These are phyloP conservation scores for Nesogale talazaci DNA, from an alignment of 2,113 vertebrate species.

Conservation along the genomic window DNA sequence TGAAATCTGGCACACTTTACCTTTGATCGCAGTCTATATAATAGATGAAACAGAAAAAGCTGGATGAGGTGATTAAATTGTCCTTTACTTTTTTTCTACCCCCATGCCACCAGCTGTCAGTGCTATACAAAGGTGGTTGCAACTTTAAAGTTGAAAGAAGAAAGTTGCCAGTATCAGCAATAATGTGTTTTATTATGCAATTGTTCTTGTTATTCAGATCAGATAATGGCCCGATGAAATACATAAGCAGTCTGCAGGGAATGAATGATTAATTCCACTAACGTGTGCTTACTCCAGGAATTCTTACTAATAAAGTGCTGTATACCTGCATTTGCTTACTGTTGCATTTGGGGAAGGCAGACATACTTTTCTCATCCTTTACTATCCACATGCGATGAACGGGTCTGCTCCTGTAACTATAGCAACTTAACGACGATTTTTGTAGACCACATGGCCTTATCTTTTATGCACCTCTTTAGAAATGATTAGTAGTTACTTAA, in stretches of 20 bases:
- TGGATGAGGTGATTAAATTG: conserved; percentile 59
- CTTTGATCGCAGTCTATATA: conserved; percentile 45
- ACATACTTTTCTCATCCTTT: conserved; percentile 62
- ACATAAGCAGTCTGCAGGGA: conserved; percentile 86
- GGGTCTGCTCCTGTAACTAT: conserved; percentile 57
- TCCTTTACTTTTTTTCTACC: background rate
- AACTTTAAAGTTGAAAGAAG: conserved; percentile 80
- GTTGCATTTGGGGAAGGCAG: conserved; percentile 79
- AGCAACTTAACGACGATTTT: conserved; percentile 62
- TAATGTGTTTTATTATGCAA: conserved; percentile 86
- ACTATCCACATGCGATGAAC: conserved; percentile 60
- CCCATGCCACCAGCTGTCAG: conserved; percentile 59
- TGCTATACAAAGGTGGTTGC: conserved; percentile 70
- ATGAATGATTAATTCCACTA: conserved; percentile 88
- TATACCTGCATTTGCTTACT: conserved; percentile 82
- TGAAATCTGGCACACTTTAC: conserved; percentile 35
- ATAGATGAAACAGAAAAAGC: conserved; percentile 56
- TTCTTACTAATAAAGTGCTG: conserved; percentile 84
- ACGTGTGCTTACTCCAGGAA: conserved; percentile 83
- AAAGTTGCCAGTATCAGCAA: conserved; percentile 87
- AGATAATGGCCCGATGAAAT: conserved; percentile 86
- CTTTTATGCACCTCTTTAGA: conserved; percentile 51
- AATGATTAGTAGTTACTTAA: conserved; percentile 56
- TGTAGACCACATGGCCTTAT: conserved; percentile 42
- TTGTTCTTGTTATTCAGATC: conserved; percentile 88